These are phyloP conservation scores for Boleophthalmus pectinirostris DNA, from an alignment of 2,113 vertebrate genomes.

Conservation along the genomic window DNA sequence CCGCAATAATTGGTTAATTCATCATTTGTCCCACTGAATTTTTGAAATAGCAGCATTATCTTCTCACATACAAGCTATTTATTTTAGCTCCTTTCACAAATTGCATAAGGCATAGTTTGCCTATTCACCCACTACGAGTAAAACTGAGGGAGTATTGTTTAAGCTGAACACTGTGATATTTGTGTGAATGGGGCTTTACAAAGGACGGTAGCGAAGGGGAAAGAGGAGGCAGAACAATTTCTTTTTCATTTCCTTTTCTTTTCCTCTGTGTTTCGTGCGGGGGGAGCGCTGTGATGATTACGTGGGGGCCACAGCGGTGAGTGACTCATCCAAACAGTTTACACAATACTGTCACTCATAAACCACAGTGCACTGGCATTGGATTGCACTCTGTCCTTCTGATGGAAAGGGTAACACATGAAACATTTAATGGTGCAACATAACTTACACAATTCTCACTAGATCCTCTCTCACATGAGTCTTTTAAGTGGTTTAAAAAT, in stretches of 20 bases:
- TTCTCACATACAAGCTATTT: neutral
- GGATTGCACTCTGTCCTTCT: neutral
- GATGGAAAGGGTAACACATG: neutral
- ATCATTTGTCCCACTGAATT: neutral
- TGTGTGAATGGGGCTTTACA: slow-evolving; percentile 31
- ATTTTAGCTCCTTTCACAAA: neutral
- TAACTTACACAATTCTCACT: neutral
- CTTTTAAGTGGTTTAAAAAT: neutral
- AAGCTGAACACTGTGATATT: slow-evolving; percentile 44
- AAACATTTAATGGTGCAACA: neutral
- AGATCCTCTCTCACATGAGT: slow-evolving; percentile 4
- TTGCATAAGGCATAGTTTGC: neutral
- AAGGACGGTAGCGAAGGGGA: slow-evolving; percentile 18
- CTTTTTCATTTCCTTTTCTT: slow-evolving; percentile 30
- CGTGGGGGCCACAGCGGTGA: slow-evolving; percentile 17
- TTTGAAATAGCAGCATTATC: neutral
- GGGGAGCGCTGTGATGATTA: neutral
- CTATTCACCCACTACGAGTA: slow-evolving; percentile 1
- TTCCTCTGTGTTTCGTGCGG: slow-evolving; percentile 5
- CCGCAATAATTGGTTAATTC: neutral
- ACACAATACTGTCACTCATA: slow-evolving; percentile 23
- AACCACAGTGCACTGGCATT: neutral
- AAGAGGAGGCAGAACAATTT: slow-evolving; percentile 9
- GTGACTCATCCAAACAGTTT: slow-evolving; percentile 54
- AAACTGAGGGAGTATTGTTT: slow-evolving; percentile 35